Evolutionary conservation across 2,888 invertebrate genomes (phyloP).

Genomic region (Watsonalla cultraria): DNA sequence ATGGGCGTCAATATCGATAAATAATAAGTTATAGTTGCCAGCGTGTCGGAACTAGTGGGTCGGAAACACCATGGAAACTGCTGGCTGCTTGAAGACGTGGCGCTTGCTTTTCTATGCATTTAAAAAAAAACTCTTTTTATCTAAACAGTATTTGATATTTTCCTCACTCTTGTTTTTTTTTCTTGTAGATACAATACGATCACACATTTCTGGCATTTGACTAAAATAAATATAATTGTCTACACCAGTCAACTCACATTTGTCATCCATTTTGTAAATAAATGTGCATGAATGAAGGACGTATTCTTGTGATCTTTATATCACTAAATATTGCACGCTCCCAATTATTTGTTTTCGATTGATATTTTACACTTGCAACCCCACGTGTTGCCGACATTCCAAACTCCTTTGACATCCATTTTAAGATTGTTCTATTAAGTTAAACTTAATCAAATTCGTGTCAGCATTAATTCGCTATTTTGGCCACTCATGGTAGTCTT

Average conservation of each 20-base stretch:
- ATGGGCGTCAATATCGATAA: neutral
- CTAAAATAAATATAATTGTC: too few species aligned
- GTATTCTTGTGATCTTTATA: too few species aligned
- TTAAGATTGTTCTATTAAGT: neutral
- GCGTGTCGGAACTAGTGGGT: constrained; percentile 33
- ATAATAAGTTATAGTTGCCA: constrained; percentile 25
- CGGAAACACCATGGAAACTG: constrained; percentile 53
- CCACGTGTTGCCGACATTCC: neutral
- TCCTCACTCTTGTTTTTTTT: too few species aligned
- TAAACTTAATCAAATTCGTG: too few species aligned
- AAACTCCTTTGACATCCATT: neutral
- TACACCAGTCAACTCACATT: too few species aligned
- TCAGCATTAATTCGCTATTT: too few species aligned
- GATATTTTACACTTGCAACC: neutral
- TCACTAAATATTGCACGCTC: too few species aligned
- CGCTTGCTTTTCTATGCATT: neutral
- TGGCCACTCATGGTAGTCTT: too few species aligned
- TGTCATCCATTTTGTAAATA: too few species aligned
- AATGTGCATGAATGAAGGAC: too few species aligned
- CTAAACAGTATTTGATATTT: neutral
- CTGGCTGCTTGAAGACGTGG: constrained; percentile 8
- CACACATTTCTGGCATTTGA: too few species aligned
- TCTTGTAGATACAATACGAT: neutral
- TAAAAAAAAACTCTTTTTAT: neutral
- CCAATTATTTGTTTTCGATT: too few species aligned